Evolutionary conservation across 35 echinoderm and acorn worm genomes (phyloP).

Genomic region (Ptychodera flava): DNA sequence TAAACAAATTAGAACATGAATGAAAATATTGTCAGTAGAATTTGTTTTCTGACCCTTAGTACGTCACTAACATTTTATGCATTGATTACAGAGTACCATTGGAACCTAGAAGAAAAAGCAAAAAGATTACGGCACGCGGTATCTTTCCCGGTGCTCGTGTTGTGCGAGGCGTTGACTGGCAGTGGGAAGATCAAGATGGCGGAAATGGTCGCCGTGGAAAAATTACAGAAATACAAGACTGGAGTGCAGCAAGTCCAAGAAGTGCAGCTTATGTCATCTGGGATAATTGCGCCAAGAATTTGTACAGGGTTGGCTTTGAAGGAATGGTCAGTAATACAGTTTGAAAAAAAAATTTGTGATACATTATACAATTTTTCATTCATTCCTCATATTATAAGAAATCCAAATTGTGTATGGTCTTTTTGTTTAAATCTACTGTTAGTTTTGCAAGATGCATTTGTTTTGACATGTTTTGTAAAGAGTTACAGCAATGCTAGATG

Average conservation of each 20-base stretch:
- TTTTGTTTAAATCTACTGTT: too few species aligned
- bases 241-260: slow-evolving; percentile 89
- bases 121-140: slow-evolving; percentile 92
- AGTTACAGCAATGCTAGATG: too few species aligned
- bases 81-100: slow-evolving; percentile 59
- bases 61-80: too few species aligned
- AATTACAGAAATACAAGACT: slow-evolving; percentile 93
- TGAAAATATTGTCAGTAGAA: too few species aligned
- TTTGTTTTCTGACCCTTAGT: too few species aligned
- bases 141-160: slow-evolving; percentile 92
- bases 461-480: too few species aligned
- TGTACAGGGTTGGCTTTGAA: slow-evolving; percentile 93
- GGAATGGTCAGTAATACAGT: slow-evolving; percentile 71
- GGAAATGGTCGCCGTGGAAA: slow-evolving; percentile 81
- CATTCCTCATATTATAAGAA: too few species aligned
- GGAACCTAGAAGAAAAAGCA: slow-evolving; percentile 94
- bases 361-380: too few species aligned
- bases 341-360: too few species aligned
- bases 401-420: too few species aligned
- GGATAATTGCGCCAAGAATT: slow-evolving; percentile 96
- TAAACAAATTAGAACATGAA: too few species aligned
- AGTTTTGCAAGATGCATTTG: too few species aligned
- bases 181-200: slow-evolving; percentile 99
- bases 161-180: slow-evolving; percentile 96
- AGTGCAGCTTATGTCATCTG: slow-evolving; percentile 96